Evolutionary conservation across 2,797 vertebrate species (phyloP).

Genomic region (Enteromius thamalakanensis): DNA sequence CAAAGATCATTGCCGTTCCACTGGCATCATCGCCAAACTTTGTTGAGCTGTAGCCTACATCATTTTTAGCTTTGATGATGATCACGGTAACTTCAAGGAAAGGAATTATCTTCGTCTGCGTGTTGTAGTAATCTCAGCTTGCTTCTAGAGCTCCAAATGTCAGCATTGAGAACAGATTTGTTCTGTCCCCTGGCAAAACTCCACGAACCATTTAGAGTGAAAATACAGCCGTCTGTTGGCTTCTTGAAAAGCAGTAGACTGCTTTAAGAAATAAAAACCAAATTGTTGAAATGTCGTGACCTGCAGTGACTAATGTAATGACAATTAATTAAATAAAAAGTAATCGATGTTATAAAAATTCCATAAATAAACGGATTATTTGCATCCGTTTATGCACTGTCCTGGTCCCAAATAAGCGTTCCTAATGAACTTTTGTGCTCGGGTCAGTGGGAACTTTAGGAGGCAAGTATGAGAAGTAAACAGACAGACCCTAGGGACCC

Average conservation of each 20-base stretch:
- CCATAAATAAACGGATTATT: not conserved
- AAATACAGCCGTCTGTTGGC: slow-evolving; percentile 23
- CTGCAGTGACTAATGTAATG: not conserved
- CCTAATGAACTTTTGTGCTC: not conserved
- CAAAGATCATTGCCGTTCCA: not conserved
- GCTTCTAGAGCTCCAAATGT: slow-evolving; percentile 77
- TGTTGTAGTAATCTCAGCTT: slow-evolving; percentile 72
- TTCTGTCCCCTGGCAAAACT: slow-evolving; percentile 71
- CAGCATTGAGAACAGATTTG: slow-evolving; percentile 77
- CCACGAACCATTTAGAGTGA: slow-evolving; percentile 62
- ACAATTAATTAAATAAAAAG: not conserved
- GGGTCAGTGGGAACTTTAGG: slow-evolving; percentile 16
- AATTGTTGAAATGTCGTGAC: not conserved
- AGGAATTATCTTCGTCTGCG: slow-evolving; percentile 68
- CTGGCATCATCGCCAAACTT: slow-evolving; percentile 11
- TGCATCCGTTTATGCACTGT: not conserved
- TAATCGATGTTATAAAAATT: not conserved
- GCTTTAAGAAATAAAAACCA: not conserved
- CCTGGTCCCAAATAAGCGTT: not conserved
- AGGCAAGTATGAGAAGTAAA: not conserved
- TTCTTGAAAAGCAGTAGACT: not conserved
- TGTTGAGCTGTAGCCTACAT: slow-evolving; percentile 63
- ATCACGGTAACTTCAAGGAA: slow-evolving; percentile 65
- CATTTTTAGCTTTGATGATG: slow-evolving; percentile 72
- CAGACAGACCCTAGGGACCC: not conserved